These are phyloP conservation scores for Athalia rosae DNA, from an alignment of 2,888 invertebrate species.

Conservation along the genomic window DNA sequence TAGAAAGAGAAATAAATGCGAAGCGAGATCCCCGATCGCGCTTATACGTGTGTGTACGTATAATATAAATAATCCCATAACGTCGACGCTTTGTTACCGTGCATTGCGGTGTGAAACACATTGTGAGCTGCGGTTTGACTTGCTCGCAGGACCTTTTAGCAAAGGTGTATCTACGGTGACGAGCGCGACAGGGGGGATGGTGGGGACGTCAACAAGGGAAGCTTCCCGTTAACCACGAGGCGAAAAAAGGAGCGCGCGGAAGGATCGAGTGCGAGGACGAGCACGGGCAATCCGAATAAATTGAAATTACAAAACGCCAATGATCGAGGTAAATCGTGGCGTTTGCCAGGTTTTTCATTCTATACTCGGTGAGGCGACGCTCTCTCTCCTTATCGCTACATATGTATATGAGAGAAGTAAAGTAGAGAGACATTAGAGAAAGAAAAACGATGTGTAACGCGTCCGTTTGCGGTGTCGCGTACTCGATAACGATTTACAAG, in stretches of 20 bases:
- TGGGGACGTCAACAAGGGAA: background rate
- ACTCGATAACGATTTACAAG: slow-evolving; percentile 36
- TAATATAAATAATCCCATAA: slow-evolving; percentile 48
- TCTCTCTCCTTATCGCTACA: too few species aligned
- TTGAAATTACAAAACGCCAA: too few species aligned
- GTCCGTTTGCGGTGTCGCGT: background rate
- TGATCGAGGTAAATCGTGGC: too few species aligned
- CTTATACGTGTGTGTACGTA: slow-evolving; percentile 16
- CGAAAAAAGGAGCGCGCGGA: background rate
- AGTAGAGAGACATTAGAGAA: background rate
- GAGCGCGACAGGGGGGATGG: background rate
- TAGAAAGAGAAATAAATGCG: background rate
- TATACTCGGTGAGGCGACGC: too few species aligned
- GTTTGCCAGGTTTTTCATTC: too few species aligned
- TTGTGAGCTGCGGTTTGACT: slow-evolving; percentile 43
- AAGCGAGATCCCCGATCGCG: background rate
- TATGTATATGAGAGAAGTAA: background rate
- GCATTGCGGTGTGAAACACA: slow-evolving; percentile 46
- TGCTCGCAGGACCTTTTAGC: slow-evolving; percentile 40
- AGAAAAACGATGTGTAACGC: background rate
- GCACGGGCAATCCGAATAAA: too few species aligned
- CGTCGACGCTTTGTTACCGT: slow-evolving; percentile 40
- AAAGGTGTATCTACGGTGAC: slow-evolving; percentile 6
- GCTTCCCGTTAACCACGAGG: background rate
- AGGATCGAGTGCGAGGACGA: background rate